Conservation (phyloP, 30 jellyfish, hydroid and myxozoan genomes). For the Cassiopea xamachana region DNA sequence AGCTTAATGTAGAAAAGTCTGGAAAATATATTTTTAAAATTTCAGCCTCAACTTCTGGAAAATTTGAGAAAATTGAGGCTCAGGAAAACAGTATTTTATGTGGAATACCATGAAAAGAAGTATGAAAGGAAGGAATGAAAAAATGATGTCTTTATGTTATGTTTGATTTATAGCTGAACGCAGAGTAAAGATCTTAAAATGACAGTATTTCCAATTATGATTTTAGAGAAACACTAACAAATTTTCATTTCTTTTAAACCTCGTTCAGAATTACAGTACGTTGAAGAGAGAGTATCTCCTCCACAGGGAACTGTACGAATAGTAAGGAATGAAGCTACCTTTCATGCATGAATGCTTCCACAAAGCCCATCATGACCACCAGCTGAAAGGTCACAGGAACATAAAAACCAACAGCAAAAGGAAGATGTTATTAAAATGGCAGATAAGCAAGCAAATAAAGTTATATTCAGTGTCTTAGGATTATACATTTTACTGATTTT, state of each 20-base stretch:
- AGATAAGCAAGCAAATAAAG: neutral
- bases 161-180: too few species aligned
- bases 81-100: too few species aligned
- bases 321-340: neutral
- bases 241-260: neutral
- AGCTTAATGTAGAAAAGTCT: too few species aligned
- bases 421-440: slow-evolving; percentile 70
- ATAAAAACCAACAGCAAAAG: slow-evolving; percentile 4
- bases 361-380: slow-evolving; percentile 56
- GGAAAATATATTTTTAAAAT: too few species aligned
- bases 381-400: slow-evolving; percentile 53
- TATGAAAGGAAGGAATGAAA: too few species aligned
- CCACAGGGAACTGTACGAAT: neutral
- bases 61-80: too few species aligned
- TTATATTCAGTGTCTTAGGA: neutral
- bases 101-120: too few species aligned
- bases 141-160: too few species aligned
- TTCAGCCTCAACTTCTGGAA: too few species aligned
- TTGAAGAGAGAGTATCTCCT: neutral
- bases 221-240: too few species aligned
- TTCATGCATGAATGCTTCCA: slow-evolving; percentile 43
- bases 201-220: too few species aligned
- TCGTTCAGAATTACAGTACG: neutral
- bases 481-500: neutral
- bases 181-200: too few species aligned